Percentiles rank a stretch among this genome's conserved stretches.
These are phyloP conservation scores for Apodemia hepburni DNA, from an alignment of 2,888 invertebrate species.

Conservation along the genomic window DNA sequence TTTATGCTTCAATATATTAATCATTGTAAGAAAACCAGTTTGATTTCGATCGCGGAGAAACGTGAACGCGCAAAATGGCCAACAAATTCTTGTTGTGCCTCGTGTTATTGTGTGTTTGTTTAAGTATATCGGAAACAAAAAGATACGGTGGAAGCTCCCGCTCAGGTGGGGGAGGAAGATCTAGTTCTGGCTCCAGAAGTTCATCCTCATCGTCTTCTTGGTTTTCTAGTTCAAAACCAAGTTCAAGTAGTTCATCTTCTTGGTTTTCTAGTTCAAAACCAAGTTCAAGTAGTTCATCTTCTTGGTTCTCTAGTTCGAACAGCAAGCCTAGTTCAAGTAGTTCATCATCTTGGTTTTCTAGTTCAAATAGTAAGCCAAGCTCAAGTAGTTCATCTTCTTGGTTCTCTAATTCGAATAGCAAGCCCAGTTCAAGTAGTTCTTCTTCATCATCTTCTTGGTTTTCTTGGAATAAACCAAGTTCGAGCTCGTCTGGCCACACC, in stretches of 20 bases:
- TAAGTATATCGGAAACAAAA: slow-evolving; percentile 43
- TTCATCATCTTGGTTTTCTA: slow-evolving; percentile 11
- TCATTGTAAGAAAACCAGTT: slow-evolving; percentile 36
- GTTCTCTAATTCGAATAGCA: slow-evolving; percentile 16
- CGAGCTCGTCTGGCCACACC: slow-evolving; percentile 23
- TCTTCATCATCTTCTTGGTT: slow-evolving; percentile 15
- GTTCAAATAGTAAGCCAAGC: slow-evolving; percentile 21
- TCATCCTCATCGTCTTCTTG: neutral
- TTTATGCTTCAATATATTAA: slow-evolving; percentile 31
- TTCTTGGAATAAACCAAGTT: slow-evolving; percentile 12
- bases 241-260: slow-evolving; percentile 21
- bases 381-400: slow-evolving; percentile 21
- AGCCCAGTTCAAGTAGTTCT: slow-evolving; percentile 25
- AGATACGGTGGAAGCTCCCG: slow-evolving; percentile 32
- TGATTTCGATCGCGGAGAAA: slow-evolving; percentile 37
- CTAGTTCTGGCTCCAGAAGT: slow-evolving; percentile 21
- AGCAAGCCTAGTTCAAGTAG: too few relatives aligned
- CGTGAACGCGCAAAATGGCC: slow-evolving; percentile 47
- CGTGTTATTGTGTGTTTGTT: slow-evolving; percentile 43
- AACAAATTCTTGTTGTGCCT: slow-evolving; percentile 56
- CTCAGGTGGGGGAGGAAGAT: slow-evolving; percentile 25
- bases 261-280: slow-evolving; percentile 20
- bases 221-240: slow-evolving; percentile 23
- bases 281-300: slow-evolving; percentile 20
- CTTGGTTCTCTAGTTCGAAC: slow-evolving; percentile 15